A percentile compares a stretch with the other conserved stretches of the same genome.
These are phyloP conservation scores for Lacanobia oleracea DNA, from an alignment of 2,888 invertebrate species.

Conservation along the genomic window DNA sequence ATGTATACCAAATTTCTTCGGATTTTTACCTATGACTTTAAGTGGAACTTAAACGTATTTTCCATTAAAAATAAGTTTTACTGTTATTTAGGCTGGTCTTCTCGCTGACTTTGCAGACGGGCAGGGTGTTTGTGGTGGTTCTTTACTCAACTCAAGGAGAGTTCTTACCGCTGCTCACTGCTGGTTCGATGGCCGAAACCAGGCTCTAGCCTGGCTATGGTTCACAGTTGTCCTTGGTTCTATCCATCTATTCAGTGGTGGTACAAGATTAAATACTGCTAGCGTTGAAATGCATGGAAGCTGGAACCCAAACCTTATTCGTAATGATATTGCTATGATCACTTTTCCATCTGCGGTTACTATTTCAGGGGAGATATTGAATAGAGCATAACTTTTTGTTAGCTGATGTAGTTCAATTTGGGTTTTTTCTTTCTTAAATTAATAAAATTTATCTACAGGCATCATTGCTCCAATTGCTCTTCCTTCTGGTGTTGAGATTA, in stretches of 20 bases:
- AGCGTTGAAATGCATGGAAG: slow-evolving; percentile 70
- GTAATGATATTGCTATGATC: slow-evolving; percentile 78
- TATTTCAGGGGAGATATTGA: slow-evolving; percentile 64
- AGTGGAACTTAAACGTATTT: too few relatives aligned
- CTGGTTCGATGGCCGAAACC: slow-evolving; percentile 18
- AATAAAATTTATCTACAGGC: too few relatives aligned
- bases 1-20: too few relatives aligned
- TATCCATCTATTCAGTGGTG: slow-evolving; percentile 72
- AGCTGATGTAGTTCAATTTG: too few relatives aligned
- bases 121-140: slow-evolving; percentile 74
- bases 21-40: too few relatives aligned
- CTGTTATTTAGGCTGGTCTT: slow-evolving; percentile 65
- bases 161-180: slow-evolving; percentile 66
- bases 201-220: slow-evolving; percentile 8
- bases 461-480: slow-evolving; percentile 51
- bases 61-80: too few relatives aligned
- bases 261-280: slow-evolving; percentile 71
- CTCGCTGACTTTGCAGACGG: slow-evolving; percentile 33
- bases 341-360: slow-evolving; percentile 61
- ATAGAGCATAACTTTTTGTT: too few relatives aligned
- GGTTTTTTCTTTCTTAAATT: background rate
- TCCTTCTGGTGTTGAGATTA: slow-evolving; percentile 64
- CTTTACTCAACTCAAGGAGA: slow-evolving; percentile 72
- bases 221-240: slow-evolving; percentile 76
- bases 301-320: slow-evolving; percentile 70